Percentiles rank a stretch among this genome's conserved stretches.
Conservation (phyloP, 2,888 invertebrate species). For the Hermodice carunculata region DNA sequence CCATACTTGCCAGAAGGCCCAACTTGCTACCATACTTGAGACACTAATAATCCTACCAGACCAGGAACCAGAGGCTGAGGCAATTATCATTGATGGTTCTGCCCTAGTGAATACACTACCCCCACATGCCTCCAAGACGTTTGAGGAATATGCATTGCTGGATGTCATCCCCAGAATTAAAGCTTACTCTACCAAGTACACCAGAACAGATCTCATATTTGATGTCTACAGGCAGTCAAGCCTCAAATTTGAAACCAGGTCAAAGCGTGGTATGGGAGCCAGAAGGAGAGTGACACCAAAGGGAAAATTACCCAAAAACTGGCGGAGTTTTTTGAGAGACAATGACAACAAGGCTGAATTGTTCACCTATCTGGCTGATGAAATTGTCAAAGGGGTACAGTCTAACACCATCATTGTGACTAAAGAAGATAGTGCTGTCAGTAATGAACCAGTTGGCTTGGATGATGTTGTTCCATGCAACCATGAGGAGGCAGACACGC, state of each 20-base stretch:
- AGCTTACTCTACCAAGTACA: slow-evolving; percentile 17
- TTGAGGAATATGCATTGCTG: slow-evolving; percentile 30
- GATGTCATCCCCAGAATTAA: slow-evolving; percentile 12
- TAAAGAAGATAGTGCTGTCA: slow-evolving; percentile 28
- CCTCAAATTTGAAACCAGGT: slow-evolving; percentile 31
- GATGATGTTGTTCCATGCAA: slow-evolving; percentile 22
- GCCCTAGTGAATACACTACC: slow-evolving; percentile 22
- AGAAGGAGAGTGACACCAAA: slow-evolving; percentile 28
- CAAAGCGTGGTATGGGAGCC: slow-evolving; percentile 24
- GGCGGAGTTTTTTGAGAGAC: slow-evolving; percentile 28
- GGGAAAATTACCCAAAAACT: slow-evolving; percentile 30
- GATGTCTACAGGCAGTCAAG: slow-evolving; percentile 23
- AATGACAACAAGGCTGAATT: slow-evolving; percentile 35
- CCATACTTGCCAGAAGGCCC: slow-evolving; percentile 30
- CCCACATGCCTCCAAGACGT: slow-evolving; percentile 24
- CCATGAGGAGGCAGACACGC: slow-evolving; percentile 41
- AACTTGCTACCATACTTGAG: slow-evolving; percentile 28
- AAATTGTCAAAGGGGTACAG: slow-evolving; percentile 12
- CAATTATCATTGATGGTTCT: slow-evolving; percentile 28
- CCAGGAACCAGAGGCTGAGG: slow-evolving; percentile 20
- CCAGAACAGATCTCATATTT: slow-evolving; percentile 33
- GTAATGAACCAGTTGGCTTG: slow-evolving; percentile 8
- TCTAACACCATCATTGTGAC: slow-evolving; percentile 29
- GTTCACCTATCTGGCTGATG: slow-evolving; percentile 36
- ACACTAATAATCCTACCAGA: slow-evolving; percentile 16